phyloP scores from a whole-genome alignment of 2,797 vertebrate genomes.

The Taenioides sp. region DNA sequence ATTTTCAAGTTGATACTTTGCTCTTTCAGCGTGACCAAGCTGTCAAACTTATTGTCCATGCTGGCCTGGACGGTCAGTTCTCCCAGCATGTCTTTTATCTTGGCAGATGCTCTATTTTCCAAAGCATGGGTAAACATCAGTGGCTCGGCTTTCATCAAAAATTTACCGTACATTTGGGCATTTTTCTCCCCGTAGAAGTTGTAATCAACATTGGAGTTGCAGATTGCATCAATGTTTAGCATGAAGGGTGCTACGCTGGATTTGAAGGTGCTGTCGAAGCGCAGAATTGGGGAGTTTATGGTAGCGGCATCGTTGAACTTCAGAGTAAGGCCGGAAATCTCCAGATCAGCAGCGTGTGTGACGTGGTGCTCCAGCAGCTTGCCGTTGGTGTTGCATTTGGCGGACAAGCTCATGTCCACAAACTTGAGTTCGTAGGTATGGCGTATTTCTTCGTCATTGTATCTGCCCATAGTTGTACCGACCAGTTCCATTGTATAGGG shows the following conservation, averaged over 20 bases:
- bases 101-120: constrained; percentile 85
- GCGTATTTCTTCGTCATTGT: constrained; percentile 81
- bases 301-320: constrained; percentile 77
- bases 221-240: constrained; percentile 78
- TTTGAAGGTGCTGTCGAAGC: constrained; percentile 80
- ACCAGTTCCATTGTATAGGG: constrained; percentile 81
- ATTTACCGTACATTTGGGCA: constrained; percentile 87
- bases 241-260: constrained; percentile 79
- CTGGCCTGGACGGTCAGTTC: constrained; percentile 69
- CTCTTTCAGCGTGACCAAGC: constrained; percentile 81
- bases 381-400: constrained; percentile 85
- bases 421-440: constrained; percentile 85
- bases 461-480: constrained; percentile 81
- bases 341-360: constrained; percentile 79
- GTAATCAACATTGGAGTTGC: constrained; percentile 81
- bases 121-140: constrained; percentile 82
- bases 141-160: constrained; percentile 87
- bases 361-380: constrained; percentile 80
- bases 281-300: constrained; percentile 82
- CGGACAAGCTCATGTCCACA: constrained; percentile 74
- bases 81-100: constrained; percentile 66
- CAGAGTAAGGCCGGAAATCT: constrained; percentile 81
- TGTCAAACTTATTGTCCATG: constrained; percentile 81
- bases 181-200: constrained; percentile 81
- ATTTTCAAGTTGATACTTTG: constrained; percentile 82